phyloP scores from a whole-genome alignment of 2,113 vertebrate species.

The Balaenoptera acutorostrata region DNA sequence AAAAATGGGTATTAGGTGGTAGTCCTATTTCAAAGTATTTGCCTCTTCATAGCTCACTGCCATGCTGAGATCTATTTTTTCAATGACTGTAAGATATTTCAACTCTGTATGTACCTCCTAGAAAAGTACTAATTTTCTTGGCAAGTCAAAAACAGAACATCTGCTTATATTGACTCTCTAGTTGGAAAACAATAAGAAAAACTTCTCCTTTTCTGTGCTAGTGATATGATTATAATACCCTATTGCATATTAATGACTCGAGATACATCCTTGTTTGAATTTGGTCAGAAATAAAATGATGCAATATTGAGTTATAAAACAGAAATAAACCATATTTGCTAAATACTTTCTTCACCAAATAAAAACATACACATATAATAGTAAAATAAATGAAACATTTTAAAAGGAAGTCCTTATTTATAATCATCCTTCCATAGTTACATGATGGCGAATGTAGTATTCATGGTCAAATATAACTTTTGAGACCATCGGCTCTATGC shows the following conservation, averaged over 20 bases:
- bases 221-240: constrained; percentile 14
- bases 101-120: constrained; percentile 25
- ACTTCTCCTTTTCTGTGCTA: not conserved
- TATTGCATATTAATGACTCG: not conserved
- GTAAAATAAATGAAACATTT: constrained; percentile 29
- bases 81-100: constrained; percentile 47
- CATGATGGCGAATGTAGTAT: constrained; percentile 33
- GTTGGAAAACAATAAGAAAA: constrained; percentile 54
- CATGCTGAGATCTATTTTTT: constrained; percentile 58
- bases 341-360: not conserved
- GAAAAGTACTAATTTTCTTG: constrained; percentile 69
- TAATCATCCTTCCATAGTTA: not conserved
- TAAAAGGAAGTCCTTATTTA: not conserved
- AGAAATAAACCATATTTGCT: constrained; percentile 44
- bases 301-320: not conserved
- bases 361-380: constrained; percentile 32
- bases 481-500: constrained; percentile 58
- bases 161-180: constrained; percentile 59
- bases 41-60: not conserved
- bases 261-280: not conserved
- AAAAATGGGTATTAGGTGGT: not conserved
- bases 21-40: not conserved
- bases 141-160: constrained; percentile 61
- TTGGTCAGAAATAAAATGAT: constrained; percentile 32
- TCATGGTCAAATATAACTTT: constrained; percentile 59